Conservation (phyloP, 2,113 vertebrate species). For the Glaucomys volans region DNA sequence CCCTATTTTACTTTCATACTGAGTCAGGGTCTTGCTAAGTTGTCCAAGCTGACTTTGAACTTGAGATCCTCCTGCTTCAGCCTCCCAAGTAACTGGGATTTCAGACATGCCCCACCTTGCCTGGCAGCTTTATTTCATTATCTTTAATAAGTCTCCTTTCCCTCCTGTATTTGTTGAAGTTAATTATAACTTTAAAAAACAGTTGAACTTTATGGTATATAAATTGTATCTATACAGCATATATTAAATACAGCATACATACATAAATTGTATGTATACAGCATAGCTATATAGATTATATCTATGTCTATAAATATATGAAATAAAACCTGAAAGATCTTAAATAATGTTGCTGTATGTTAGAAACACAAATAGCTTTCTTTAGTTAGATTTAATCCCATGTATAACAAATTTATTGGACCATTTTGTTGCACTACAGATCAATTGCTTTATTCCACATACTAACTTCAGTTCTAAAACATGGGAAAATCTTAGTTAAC, state of each 20-base stretch:
- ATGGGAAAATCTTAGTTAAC: conserved; percentile 58
- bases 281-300: neutral
- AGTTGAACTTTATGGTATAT: neutral
- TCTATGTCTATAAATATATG: neutral
- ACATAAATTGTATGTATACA: too few species aligned
- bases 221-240: conserved; percentile 22
- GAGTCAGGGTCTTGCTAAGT: neutral
- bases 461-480: conserved; percentile 59
- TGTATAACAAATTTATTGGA: neutral
- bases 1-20: neutral
- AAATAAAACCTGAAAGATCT: neutral
- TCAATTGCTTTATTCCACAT: conserved; percentile 34
- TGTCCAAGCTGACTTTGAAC: neutral
- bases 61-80: neutral
- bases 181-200: neutral
- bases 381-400: neutral
- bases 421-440: neutral
- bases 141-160: conserved; percentile 25
- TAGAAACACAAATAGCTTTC: neutral
- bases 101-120: neutral
- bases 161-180: conserved; percentile 29
- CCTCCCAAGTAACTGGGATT: neutral
- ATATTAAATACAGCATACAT: too few species aligned
- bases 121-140: neutral
- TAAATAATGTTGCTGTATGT: neutral